A percentile compares a stretch with the other conserved stretches of the same genome.
Evolutionary conservation across 2,113 vertebrate species (phyloP).

Genomic region (Thermophis baileyi): DNA sequence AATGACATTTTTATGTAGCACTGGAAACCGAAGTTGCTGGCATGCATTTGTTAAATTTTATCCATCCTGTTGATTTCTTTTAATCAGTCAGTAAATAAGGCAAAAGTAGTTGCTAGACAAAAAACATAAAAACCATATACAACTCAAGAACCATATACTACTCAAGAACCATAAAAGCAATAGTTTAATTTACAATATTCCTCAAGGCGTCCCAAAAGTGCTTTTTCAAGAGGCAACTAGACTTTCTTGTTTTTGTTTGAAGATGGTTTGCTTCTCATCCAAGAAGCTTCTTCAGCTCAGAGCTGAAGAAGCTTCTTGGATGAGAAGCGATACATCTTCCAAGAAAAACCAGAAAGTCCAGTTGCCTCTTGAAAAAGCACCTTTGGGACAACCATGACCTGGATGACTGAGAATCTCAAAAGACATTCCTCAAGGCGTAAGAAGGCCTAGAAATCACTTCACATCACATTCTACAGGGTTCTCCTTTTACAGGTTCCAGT

Average conservation of each 20-base stretch:
- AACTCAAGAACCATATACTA: background rate
- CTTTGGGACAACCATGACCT: too few species aligned
- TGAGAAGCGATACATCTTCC: too few species aligned
- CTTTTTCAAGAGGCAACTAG: too few species aligned
- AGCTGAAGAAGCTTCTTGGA: too few species aligned
- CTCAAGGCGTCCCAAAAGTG: background rate
- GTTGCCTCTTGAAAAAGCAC: too few species aligned
- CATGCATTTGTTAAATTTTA: background rate
- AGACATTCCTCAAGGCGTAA: background rate
- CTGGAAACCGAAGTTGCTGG: background rate
- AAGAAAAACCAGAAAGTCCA: too few species aligned
- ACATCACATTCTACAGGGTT: background rate
- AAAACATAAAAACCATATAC: background rate
- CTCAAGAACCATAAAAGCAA: background rate
- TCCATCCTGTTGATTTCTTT: background rate
- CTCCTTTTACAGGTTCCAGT: background rate
- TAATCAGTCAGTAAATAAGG: background rate
- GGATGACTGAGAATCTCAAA: too few species aligned
- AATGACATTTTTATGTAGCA: background rate
- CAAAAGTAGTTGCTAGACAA: background rate
- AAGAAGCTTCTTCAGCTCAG: too few species aligned
- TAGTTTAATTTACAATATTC: background rate
- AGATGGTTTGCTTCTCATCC: too few species aligned
- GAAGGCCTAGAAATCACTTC: background rate
- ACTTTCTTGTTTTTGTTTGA: too few species aligned